Percentiles rank a stretch among this genome's conserved stretches.
These are phyloP conservation scores for Eidolon dupreanum DNA, from an alignment of 2,797 vertebrate genomes.

Conservation along the genomic window DNA sequence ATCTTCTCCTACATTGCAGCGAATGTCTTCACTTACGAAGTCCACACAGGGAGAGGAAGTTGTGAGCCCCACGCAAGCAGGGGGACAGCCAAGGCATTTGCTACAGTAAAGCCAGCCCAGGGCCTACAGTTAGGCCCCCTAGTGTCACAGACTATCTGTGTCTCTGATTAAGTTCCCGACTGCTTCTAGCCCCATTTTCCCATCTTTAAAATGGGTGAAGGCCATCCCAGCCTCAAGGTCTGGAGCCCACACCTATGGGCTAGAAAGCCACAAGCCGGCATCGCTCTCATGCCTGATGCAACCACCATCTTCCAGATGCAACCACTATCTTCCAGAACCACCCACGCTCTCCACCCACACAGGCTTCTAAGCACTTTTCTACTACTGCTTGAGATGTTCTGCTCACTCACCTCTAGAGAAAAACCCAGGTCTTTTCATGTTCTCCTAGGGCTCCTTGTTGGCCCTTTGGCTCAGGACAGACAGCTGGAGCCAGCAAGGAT, in stretches of 20 bases:
- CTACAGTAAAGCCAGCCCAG: background rate
- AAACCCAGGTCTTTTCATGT: background rate
- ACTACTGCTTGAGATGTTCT: background rate
- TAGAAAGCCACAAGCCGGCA: background rate
- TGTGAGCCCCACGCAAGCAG: background rate
- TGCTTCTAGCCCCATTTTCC: background rate
- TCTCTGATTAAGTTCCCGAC: background rate
- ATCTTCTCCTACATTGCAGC: too few species aligned
- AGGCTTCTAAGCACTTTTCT: background rate
- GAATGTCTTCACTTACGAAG: background rate
- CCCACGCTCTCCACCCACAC: background rate
- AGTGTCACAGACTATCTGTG: background rate
- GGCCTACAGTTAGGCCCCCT: background rate
- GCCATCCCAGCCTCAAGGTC: background rate
- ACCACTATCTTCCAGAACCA: background rate
- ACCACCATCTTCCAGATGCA: background rate
- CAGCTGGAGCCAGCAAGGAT: too few species aligned
- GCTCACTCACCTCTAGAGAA: background rate
- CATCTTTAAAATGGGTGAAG: background rate
- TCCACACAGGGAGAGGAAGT: background rate
- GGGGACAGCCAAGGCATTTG: background rate
- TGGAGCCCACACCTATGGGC: background rate
- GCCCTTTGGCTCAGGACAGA: background rate
- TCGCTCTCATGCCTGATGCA: accelerated
- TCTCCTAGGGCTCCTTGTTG: background rate